Conservation (phyloP, 2,888 invertebrate genomes). For the Eledona agricola region DNA sequence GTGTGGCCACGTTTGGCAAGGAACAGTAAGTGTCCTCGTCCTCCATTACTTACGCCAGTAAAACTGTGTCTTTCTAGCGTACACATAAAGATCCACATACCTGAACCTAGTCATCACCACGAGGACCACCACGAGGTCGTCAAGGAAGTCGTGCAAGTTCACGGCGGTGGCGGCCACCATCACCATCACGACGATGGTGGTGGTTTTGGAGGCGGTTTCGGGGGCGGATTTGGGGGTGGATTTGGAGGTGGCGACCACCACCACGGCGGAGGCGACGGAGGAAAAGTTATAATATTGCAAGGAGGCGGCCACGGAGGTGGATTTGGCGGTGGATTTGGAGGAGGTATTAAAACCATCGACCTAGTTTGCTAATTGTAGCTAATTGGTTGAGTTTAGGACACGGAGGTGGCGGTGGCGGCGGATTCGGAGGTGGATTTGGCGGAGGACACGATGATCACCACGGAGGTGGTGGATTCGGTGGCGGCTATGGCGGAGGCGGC, state of each 20-base stretch:
- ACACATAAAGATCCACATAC: constrained; percentile 33
- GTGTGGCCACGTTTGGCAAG: constrained; percentile 34
- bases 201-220: constrained; percentile 56
- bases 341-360: constrained; percentile 51
- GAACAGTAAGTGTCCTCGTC: constrained; percentile 38
- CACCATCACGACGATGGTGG: constrained; percentile 29
- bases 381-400: too few relatives aligned
- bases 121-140: too few relatives aligned
- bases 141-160: constrained; percentile 19
- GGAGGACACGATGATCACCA: constrained; percentile 32
- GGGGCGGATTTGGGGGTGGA: constrained; percentile 51
- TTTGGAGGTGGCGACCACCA: constrained; percentile 14
- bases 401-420: constrained; percentile 24
- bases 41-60: too few relatives aligned
- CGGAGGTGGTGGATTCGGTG: constrained; percentile 28
- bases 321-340: constrained; percentile 55
- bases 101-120: constrained; percentile 17
- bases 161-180: constrained; percentile 12
- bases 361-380: too few relatives aligned
- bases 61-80: too few relatives aligned
- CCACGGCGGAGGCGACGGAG: constrained; percentile 37
- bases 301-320: constrained; percentile 59
- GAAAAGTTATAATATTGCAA: constrained; percentile 37
- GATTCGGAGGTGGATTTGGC: constrained; percentile 39
- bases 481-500: constrained; percentile 25